Evolutionary conservation across 2,888 invertebrate genomes (phyloP).

Genomic region (Platypus cylindrus): DNA sequence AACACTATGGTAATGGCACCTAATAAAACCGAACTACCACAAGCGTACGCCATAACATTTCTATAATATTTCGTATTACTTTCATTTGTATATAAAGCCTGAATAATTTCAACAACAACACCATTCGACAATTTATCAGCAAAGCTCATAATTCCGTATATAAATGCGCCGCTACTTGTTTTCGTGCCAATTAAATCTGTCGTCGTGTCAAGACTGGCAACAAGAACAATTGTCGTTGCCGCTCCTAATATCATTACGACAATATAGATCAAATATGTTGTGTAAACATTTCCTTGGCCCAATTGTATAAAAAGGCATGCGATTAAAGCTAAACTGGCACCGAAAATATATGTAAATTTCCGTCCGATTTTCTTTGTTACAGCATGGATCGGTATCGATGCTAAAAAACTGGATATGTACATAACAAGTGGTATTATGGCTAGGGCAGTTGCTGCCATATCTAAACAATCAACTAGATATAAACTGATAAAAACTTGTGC

Average conservation of each 20-base stretch:
- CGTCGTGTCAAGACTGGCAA: constrained; percentile 75
- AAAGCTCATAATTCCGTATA: constrained; percentile 67
- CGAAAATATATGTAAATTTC: constrained; percentile 58
- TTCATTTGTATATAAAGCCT: constrained; percentile 43
- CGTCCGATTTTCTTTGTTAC: constrained; percentile 52
- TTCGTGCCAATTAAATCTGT: constrained; percentile 76
- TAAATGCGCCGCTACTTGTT: constrained; percentile 74
- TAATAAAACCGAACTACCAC: constrained; percentile 41
- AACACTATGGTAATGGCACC: constrained; percentile 36
- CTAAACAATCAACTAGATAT: constrained; percentile 67
- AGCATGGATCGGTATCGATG: constrained; percentile 58
- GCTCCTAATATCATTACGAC: constrained; percentile 65
- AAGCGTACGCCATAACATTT: constrained; percentile 41
- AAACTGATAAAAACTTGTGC: constrained; percentile 77
- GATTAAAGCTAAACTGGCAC: constrained; percentile 47
- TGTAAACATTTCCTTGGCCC: constrained; percentile 39
- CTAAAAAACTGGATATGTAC: constrained; percentile 67
- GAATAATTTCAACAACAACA: constrained; percentile 66
- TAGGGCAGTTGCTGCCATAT: constrained; percentile 57
- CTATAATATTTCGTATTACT: constrained; percentile 39
- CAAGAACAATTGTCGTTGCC: constrained; percentile 70
- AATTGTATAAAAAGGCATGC: constrained; percentile 62
- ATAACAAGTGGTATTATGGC: constrained; percentile 78
- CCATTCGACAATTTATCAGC: constrained; percentile 85
- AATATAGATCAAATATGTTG: constrained; percentile 52